Evolutionary conservation across 2,113 vertebrate genomes (phyloP).

Genomic region (Phyllostomus hastatus): DNA sequence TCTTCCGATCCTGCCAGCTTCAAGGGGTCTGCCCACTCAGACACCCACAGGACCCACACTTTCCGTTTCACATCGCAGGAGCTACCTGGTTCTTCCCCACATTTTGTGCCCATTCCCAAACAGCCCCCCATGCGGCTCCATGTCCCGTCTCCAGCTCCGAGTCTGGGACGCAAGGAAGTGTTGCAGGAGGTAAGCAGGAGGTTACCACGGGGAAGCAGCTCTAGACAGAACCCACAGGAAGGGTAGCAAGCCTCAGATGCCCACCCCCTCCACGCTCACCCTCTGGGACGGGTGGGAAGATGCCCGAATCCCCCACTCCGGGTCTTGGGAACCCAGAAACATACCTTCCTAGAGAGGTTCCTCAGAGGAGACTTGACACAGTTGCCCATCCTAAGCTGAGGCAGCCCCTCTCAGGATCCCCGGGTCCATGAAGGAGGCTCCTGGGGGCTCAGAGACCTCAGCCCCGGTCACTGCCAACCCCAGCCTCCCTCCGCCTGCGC

Average conservation of each 20-base stretch:
- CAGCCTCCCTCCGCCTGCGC: conserved; percentile 44
- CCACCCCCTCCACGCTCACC: neutral
- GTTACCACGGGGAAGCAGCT: neutral
- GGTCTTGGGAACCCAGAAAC: conserved; percentile 67
- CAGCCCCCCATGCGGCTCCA: neutral
- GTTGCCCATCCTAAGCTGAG: conserved; percentile 93
- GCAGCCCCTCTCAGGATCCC: conserved; percentile 75
- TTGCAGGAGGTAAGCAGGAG: neutral
- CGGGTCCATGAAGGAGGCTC: conserved; percentile 83
- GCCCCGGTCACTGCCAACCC: conserved; percentile 73
- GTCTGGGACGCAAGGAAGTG: neutral
- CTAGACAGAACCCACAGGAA: neutral
- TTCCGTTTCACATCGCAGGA: neutral
- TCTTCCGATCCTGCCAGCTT: neutral
- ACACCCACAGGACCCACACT: neutral
- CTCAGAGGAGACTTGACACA: conserved; percentile 97
- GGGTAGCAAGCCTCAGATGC: neutral
- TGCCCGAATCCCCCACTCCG: neutral
- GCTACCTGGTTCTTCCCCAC: neutral
- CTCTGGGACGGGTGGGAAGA: neutral
- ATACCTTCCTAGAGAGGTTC: conserved; percentile 97
- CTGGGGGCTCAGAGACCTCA: conserved; percentile 74
- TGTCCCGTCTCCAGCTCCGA: neutral
- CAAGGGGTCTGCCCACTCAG: too few relatives aligned
- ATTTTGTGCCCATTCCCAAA: neutral